Percentiles rank a stretch among this genome's conserved stretches.
Conservation (phyloP, 1,140 invertebrate genomes). For the Microplitis mediator region DNA sequence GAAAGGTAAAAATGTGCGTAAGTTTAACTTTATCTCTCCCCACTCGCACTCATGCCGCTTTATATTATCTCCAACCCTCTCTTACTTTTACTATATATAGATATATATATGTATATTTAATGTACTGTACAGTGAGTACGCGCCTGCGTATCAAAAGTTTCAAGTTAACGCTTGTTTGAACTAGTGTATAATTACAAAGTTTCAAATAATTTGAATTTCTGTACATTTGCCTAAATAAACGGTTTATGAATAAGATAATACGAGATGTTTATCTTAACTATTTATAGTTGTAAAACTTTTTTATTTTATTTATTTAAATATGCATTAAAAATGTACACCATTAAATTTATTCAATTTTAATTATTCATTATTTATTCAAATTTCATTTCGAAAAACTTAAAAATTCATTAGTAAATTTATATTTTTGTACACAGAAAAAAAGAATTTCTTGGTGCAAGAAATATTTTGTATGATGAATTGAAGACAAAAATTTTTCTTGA, state of each 20-base stretch:
- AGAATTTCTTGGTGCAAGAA: no score
- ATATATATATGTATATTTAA: not conserved
- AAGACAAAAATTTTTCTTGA: no score
- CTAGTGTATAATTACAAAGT: slow-evolving; percentile 23
- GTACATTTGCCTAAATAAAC: not conserved
- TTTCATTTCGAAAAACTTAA: no score
- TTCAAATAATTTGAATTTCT: slow-evolving; percentile 17
- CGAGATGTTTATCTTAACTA: not conserved
- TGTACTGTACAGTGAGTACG: not conserved
- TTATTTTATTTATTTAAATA: no score
- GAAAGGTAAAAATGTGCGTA: slow-evolving; percentile 18
- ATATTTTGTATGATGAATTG: no score
- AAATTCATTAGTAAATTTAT: no score
- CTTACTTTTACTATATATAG: not conserved
- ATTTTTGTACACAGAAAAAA: no score
- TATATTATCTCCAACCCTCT: slow-evolving; percentile 1
- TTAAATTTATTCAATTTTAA: no score
- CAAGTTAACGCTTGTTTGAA: slow-evolving; percentile 14
- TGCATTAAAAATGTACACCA: no score
- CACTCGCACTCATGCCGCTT: not conserved
- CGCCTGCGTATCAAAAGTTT: not conserved
- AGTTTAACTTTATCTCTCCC: slow-evolving; percentile 19
- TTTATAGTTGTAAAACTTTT: no score
- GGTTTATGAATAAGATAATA: slow-evolving; percentile 7
- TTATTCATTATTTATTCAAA: no score